Evolutionary conservation across 2,113 vertebrate species (phyloP).

Genomic region (Cyprinodon variegatus): DNA sequence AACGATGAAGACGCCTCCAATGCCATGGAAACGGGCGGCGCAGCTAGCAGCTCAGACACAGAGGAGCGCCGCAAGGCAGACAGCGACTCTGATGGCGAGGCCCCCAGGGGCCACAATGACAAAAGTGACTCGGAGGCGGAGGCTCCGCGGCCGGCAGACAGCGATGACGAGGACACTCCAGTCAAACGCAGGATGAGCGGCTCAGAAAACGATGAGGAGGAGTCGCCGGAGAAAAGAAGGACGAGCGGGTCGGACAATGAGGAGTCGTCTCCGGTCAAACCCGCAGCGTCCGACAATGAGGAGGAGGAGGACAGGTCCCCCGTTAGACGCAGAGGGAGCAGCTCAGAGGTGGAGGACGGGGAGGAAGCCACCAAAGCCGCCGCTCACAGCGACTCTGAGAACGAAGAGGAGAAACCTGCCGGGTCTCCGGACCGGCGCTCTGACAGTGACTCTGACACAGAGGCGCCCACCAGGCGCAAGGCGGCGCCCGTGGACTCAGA

Average conservation of each 20-base stretch:
- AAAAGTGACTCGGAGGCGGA: slow-evolving; percentile 69
- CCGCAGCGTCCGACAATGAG: slow-evolving; percentile 11
- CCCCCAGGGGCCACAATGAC: background rate
- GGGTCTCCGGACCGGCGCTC: background rate
- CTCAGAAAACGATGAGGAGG: background rate
- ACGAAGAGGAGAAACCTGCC: slow-evolving; percentile 22
- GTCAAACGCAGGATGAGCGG: slow-evolving; percentile 5
- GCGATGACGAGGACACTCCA: slow-evolving; percentile 70
- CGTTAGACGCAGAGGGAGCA: slow-evolving; percentile 54
- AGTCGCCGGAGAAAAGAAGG: slow-evolving; percentile 43
- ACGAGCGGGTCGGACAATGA: slow-evolving; percentile 52
- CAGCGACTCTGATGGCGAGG: slow-evolving; percentile 66
- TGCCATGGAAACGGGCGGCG: slow-evolving; percentile 57
- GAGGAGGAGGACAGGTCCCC: slow-evolving; percentile 11
- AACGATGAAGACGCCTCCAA: slow-evolving; percentile 80
- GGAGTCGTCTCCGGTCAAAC: slow-evolving; percentile 37
- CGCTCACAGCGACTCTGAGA: background rate
- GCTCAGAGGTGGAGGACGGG: slow-evolving; percentile 64
- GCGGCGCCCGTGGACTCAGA: slow-evolving; percentile 78
- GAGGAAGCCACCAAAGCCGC: slow-evolving; percentile 39
- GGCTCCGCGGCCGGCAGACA: slow-evolving; percentile 56
- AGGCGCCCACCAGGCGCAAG: slow-evolving; percentile 66
- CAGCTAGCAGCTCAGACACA: slow-evolving; percentile 71
- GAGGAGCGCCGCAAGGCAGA: slow-evolving; percentile 39
- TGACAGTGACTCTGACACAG: slow-evolving; percentile 79